Base-by-base conservation (phyloP, 2,888 invertebrate genomes). In the Sclerodermus sp. region DNA sequence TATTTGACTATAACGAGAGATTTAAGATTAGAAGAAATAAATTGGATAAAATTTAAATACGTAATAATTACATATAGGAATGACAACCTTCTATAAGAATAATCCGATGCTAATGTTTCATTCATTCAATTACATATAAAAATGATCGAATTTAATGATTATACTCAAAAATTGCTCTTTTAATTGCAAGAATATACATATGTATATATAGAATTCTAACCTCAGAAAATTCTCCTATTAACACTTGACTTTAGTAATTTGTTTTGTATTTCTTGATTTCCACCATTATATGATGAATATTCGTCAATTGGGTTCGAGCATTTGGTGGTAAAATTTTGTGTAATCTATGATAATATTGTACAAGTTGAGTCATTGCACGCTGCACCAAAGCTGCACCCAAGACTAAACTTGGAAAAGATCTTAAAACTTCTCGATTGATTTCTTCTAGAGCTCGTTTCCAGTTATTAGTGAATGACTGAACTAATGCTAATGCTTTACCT, bases 241-340 rank as follows among this genome's bases (percentile, higher is more conserved):
- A 8, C 23, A 23, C 8, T 3, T 23, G 4, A 23, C 3, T 5
- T 23, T 82, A 96, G 81, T 93, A 98, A 78, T 90, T 92, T 6
- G 94, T 94, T 81, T 98, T 99, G 80, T 97, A 97, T 81, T 98
- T 98, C 79, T 99, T 99, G 58, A 99, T 93, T 83, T 99, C 98
- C 1, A 97, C 95, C 94, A 98, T 98, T 52, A 99, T 91, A 53
- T 96, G 93, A 81, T 99, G 99, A 70, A 97, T 95, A 76, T 98
- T 98, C 2, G 97, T 94, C 46, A 99, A 84, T 77, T 97, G 95
- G 6, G 92, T 90, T 58, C 90, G 83, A 1, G 88, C 87, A 73
- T 88, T 88, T 14, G 94, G 93, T 8, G 92, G 89, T 16, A 99
- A 80, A 16, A 98, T 83, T 79, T 98, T 97, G 66, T 95, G 94